Conservation (phyloP, 2,797 vertebrate species). For the Mormyrus hasselquistii region DNA sequence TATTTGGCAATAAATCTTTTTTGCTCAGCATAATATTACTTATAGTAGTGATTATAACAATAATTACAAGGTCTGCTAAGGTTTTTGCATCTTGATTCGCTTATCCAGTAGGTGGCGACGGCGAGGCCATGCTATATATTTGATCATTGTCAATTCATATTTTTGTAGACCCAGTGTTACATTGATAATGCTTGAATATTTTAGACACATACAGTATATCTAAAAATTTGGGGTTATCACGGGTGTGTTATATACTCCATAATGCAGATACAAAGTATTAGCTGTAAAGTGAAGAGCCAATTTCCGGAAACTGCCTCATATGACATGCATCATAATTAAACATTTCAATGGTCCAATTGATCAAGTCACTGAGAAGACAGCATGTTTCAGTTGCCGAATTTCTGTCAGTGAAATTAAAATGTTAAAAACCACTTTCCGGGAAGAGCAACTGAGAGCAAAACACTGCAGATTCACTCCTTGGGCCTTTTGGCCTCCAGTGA, state of each 20-base stretch:
- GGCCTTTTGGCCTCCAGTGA: neutral
- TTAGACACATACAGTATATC: neutral
- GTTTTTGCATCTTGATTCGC: neutral
- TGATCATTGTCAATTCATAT: neutral
- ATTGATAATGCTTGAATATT: neutral
- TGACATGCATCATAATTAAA: neutral
- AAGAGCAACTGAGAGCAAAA: neutral
- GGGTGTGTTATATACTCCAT: neutral
- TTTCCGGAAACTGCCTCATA: neutral
- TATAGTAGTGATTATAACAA: neutral
- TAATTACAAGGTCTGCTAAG: neutral
- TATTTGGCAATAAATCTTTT: neutral
- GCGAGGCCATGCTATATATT: neutral
- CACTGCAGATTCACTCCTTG: constrained; percentile 1
- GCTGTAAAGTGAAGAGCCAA: neutral
- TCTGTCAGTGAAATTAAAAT: neutral
- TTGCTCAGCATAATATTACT: neutral
- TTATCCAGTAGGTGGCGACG: neutral
- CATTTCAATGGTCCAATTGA: neutral
- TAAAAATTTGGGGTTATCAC: neutral
- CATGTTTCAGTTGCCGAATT: neutral
- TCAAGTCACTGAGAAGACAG: neutral
- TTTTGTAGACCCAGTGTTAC: neutral
- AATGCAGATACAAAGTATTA: neutral
- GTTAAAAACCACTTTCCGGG: neutral